Evolutionary conservation across 2,113 vertebrate genomes (phyloP), one percentile per base, ranked within the genome.

Genomic region (Paraplagusia blochii): DNA sequence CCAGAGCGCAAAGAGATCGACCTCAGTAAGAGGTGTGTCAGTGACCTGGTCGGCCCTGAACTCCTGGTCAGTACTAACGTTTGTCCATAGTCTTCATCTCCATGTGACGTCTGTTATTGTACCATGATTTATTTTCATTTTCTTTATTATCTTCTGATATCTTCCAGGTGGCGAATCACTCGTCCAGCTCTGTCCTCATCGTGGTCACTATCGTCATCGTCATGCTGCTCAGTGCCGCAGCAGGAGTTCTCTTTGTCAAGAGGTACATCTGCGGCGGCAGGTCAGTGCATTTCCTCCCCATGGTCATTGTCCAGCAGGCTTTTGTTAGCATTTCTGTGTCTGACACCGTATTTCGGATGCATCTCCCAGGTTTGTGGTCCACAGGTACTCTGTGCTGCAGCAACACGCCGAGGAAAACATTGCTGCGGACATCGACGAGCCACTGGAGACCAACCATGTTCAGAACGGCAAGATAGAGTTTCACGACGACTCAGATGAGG

Each of bases 401-500:
- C 92, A 95, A 76, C 92, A 95, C 0, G 92, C 83, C 0, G 94
- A 95, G 63, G 92, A 92, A 19, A 93, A 88, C 0, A 86, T 90
- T 0, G 74, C 84, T 3, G 93, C 92, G 0, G 90, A 83, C 2
- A 80, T 88, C 19, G 95, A 98, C 0, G 78, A 90, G 3, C 74
- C 78, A 0, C 66, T 92, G 63, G 92, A 92, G 39, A 82, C 84
- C 1, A 53, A 89, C 35, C 80, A 81, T 11, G 29, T 75, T 5
- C 72, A 44, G 16, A 88, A 92, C 14, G 78, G 81, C 1, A 92
- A 90, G 79, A 86, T 73, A 11, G 90, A 89, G 42, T 97, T 92
- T 78, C 94, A 95, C 1, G 94, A 97, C 3, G 95, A 96, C 82
- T 98, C 95, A 0, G 95, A 98, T 57, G 95, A 98, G 93, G 95